Evolutionary conservation across 2,797 vertebrate genomes (phyloP).

Genomic region (Tarsius wallacei): DNA sequence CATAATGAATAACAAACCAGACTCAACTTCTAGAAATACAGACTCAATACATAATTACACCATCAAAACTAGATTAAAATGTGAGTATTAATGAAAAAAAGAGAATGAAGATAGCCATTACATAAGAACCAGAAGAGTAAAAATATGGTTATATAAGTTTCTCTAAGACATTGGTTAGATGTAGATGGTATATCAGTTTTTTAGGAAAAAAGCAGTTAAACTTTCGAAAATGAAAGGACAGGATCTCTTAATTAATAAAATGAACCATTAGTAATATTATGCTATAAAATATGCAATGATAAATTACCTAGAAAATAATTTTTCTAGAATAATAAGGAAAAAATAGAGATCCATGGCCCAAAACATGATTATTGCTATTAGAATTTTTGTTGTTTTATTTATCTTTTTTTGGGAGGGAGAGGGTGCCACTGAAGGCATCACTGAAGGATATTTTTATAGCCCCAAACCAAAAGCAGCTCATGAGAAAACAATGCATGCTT

Average conservation of each 20-base stretch:
- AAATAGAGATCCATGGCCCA: constrained; percentile 39
- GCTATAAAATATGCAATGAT: neutral
- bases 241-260: constrained; percentile 25
- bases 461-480: constrained; percentile 50
- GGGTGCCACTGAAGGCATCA: neutral
- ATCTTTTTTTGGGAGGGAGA: neutral
- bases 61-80: constrained; percentile 48
- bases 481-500: constrained; percentile 49
- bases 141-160: constrained; percentile 51
- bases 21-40: constrained; percentile 55
- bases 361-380: neutral
- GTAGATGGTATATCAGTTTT: constrained; percentile 52
- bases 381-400: constrained; percentile 44
- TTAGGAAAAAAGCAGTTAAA: constrained; percentile 29
- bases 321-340: constrained; percentile 52
- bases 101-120: constrained; percentile 53
- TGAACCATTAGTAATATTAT: constrained; percentile 25
- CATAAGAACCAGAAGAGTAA: constrained; percentile 20
- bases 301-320: constrained; percentile 57
- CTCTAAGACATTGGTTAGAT: constrained; percentile 54
- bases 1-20: neutral
- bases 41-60: constrained; percentile 13
- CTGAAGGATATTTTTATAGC: constrained; percentile 46
- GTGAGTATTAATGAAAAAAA: constrained; percentile 40
- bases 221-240: constrained; percentile 27